Evolutionary conservation across 92 coral and sea anemone genomes (phyloP).

Genomic region (Plumapathes pennacea): DNA sequence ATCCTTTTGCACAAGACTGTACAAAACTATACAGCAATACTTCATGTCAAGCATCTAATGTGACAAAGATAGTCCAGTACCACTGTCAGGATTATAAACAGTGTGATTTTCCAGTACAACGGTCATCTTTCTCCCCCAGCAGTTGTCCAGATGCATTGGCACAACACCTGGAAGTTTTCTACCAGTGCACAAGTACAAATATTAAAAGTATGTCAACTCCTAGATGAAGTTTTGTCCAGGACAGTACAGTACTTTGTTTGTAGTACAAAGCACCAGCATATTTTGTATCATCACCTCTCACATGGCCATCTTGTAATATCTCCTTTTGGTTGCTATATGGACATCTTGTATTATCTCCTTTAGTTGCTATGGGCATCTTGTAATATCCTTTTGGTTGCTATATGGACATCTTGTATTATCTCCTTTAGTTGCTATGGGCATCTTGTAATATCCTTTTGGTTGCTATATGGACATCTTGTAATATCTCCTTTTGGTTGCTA

Average conservation of each 20-base stretch:
- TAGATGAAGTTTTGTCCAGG: neutral
- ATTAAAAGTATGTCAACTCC: conserved; percentile 35
- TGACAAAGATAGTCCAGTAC: conserved; percentile 3
- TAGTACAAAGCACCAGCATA: too few relatives aligned
- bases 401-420: too few relatives aligned
- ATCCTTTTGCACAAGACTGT: conserved; percentile 34
- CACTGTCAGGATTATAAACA: conserved; percentile 45
- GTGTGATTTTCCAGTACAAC: conserved; percentile 21
- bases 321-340: too few relatives aligned
- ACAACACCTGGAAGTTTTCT: conserved; percentile 53
- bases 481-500: too few relatives aligned
- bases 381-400: too few relatives aligned
- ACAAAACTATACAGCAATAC: conserved; percentile 3
- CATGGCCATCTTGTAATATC: too few relatives aligned
- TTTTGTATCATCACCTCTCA: too few relatives aligned
- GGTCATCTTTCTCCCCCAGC: conserved; percentile 15
- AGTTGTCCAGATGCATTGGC: conserved; percentile 12
- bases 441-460: too few relatives aligned
- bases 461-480: too few relatives aligned
- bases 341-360: too few relatives aligned
- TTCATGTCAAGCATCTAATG: conserved; percentile 23
- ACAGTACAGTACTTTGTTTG: neutral
- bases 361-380: too few relatives aligned
- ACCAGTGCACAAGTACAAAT: conserved; percentile 55
- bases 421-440: too few relatives aligned